These are phyloP conservation scores for Parambassis ranga DNA, from an alignment of 2,797 vertebrate species.

Conservation along the genomic window DNA sequence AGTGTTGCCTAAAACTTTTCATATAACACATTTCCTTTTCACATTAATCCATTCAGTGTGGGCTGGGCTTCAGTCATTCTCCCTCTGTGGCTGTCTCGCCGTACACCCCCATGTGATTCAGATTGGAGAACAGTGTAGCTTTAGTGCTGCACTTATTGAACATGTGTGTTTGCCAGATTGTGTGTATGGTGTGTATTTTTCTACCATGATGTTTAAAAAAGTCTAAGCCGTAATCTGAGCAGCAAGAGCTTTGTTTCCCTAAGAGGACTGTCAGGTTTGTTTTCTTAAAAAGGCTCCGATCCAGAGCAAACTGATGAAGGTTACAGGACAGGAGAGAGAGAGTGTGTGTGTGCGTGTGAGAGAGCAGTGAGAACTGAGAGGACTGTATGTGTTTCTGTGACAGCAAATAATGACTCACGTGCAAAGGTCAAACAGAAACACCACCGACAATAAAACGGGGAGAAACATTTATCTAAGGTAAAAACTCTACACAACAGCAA, in stretches of 20 bases:
- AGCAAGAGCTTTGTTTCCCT: conserved; percentile 60
- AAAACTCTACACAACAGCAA: conserved; percentile 12
- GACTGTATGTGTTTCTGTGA: conserved; percentile 4
- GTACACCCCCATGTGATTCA: conserved; percentile 7
- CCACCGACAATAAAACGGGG: conserved; percentile 4
- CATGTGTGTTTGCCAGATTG: conserved; percentile 21
- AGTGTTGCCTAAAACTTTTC: no score
- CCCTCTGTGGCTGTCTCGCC: conserved; percentile 14
- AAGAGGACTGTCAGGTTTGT: conserved; percentile 67
- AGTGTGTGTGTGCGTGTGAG: conserved; percentile 7
- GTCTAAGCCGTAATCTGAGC: conserved; percentile 63
- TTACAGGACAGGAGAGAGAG: conserved; percentile 29
- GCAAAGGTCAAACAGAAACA: conserved; percentile 36
- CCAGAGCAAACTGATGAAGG: conserved; percentile 62
- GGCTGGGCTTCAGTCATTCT: not conserved
- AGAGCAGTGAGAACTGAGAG: not conserved
- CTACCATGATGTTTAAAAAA: conserved; percentile 58
- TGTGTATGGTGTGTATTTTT: conserved; percentile 55
- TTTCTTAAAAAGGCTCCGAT: conserved; percentile 64
- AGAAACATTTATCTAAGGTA: conserved; percentile 49
- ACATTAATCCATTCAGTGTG: not conserved
- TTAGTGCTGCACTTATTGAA: conserved; percentile 18
- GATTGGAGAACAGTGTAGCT: conserved; percentile 15
- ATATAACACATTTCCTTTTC: not conserved
- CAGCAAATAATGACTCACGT: conserved; percentile 29